Conservation (phyloP, 2,113 vertebrate species). For the Alces alces region DNA sequence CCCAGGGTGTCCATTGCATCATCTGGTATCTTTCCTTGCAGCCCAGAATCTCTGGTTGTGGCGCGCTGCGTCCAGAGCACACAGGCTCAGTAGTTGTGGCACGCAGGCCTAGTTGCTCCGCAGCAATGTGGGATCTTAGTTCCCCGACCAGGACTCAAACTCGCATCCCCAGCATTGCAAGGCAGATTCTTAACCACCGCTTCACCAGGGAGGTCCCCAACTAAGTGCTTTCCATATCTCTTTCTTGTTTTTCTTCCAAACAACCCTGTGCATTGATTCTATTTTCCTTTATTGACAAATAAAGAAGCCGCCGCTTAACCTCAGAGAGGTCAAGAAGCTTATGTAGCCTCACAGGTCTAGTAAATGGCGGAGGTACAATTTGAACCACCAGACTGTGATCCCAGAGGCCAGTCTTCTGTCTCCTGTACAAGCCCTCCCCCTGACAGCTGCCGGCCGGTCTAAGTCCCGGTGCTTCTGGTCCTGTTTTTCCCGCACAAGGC, state of each 20-base stretch:
- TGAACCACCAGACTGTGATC: not conserved
- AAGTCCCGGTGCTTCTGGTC: not conserved
- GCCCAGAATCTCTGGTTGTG: not conserved
- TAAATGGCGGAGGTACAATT: not conserved
- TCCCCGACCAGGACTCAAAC: not conserved
- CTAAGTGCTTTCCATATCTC: not conserved
- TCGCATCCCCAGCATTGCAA: accelerated
- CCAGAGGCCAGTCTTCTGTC: not conserved
- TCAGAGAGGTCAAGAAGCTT: slow-evolving; percentile 4
- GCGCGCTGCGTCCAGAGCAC: not conserved
- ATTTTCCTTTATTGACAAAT: slow-evolving; percentile 32
- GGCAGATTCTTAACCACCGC: not conserved
- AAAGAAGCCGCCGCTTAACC: not conserved
- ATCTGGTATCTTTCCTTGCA: not conserved
- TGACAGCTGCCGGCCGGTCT: not conserved
- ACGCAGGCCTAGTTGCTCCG: not conserved
- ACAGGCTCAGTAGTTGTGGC: not conserved
- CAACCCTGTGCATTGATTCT: not conserved
- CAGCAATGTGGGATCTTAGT: not conserved
- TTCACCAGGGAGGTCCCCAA: not conserved
- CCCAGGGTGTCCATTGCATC: not conserved
- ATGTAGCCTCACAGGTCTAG: not conserved
- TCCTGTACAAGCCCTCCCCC: not conserved
- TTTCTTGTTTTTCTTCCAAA: not conserved
- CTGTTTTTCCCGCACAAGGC: slow-evolving; percentile 77